Evolutionary conservation across 2,797 vertebrate genomes (phyloP).

Genomic region (Hydrophis major): DNA sequence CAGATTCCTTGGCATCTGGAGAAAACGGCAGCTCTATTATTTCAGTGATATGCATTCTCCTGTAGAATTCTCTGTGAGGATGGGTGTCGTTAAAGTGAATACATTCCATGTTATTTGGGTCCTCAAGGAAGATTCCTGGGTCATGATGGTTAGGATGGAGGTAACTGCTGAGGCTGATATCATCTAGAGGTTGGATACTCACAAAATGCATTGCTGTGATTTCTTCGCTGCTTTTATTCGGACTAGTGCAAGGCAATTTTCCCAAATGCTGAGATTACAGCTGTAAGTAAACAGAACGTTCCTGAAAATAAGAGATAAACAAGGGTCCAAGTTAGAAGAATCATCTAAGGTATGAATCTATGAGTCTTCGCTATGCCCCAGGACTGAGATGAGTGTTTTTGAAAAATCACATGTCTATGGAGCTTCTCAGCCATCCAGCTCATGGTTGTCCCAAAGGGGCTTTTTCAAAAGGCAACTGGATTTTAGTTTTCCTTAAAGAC

Average conservation of each 20-base stretch:
- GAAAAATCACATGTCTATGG: too few relatives aligned
- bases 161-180: neutral
- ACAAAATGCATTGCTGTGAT: accelerated
- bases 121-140: neutral
- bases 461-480: too few relatives aligned
- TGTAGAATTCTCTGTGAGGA: neutral
- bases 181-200: neutral
- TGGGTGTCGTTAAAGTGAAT: neutral
- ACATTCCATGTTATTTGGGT: too few relatives aligned
- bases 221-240: too few relatives aligned
- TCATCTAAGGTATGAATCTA: neutral
- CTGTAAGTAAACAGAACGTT: neutral
- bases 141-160: too few relatives aligned
- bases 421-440: too few relatives aligned
- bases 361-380: neutral
- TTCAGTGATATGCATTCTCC: neutral
- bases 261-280: neutral
- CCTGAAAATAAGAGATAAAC: neutral
- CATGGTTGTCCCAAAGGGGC: too few relatives aligned
- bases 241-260: neutral
- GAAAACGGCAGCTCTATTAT: neutral
- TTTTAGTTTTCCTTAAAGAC: too few relatives aligned
- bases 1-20: too few relatives aligned
- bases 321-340: neutral
- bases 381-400: neutral